Conservation (phyloP, 2,113 vertebrate genomes). For the Trogon melanurus region DNA sequence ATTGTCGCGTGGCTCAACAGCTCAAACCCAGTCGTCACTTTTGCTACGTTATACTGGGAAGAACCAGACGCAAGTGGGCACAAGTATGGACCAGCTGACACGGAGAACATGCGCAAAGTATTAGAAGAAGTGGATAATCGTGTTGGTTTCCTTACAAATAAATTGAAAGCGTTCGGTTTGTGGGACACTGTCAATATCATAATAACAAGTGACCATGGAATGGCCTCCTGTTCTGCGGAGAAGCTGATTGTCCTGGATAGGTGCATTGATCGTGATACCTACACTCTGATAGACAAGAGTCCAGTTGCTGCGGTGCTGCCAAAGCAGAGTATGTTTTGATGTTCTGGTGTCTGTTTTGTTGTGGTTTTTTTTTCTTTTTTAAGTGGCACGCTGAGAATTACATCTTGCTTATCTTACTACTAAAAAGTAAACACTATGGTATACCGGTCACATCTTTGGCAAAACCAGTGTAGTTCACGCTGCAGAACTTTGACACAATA, state of each 20-base stretch:
- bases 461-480: neutral
- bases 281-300: conserved; percentile 82
- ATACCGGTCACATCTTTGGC: neutral
- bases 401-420: neutral
- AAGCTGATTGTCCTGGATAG: conserved; percentile 83
- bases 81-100: conserved; percentile 84
- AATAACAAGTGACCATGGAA: conserved; percentile 97
- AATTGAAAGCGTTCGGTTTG: conserved; percentile 79
- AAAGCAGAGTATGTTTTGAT: conserved; percentile 74
- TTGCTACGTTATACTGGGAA: conserved; percentile 92
- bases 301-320: conserved; percentile 89
- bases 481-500: neutral
- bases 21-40: conserved; percentile 75
- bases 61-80: conserved; percentile 91
- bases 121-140: conserved; percentile 85
- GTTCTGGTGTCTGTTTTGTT: neutral
- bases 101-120: conserved; percentile 76
- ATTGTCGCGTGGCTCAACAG: conserved; percentile 81
- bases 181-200: conserved; percentile 90
- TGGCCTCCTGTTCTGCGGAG: conserved; percentile 87
- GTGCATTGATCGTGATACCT: conserved; percentile 80
- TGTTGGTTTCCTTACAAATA: conserved; percentile 81
- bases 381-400: neutral
- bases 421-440: neutral
- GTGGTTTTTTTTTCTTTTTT: neutral